Conservation (phyloP, 2,113 vertebrate species). For the Ceuthmochares aereus region DNA sequence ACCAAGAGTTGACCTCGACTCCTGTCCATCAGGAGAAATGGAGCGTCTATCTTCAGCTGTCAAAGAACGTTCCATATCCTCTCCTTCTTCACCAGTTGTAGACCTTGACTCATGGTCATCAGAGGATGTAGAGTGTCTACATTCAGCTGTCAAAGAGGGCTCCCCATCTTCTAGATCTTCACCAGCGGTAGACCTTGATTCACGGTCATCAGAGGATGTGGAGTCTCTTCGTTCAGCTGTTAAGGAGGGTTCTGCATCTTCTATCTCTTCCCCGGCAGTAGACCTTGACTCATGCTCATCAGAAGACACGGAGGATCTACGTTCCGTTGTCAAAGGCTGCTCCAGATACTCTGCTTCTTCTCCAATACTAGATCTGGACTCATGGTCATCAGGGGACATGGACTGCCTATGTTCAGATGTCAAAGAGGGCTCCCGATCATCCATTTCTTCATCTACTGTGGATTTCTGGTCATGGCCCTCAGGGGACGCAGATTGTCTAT, state of each 20-base stretch:
- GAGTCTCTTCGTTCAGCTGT: conserved; percentile 41
- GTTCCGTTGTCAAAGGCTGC: conserved; percentile 67
- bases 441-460: conserved; percentile 22
- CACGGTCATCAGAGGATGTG: conserved; percentile 35
- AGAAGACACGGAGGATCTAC: conserved; percentile 74
- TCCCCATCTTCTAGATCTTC: conserved; percentile 52
- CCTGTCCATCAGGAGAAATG: conserved; percentile 28
- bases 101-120: conserved; percentile 64
- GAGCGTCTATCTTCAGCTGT: background rate
- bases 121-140: conserved; percentile 76
- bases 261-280: conserved; percentile 40
- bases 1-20: conserved; percentile 54
- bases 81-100: conserved; percentile 40
- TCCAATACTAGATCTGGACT: conserved; percentile 61
- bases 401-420: conserved; percentile 70
- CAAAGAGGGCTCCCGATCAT: conserved; percentile 62
- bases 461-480: conserved; percentile 68
- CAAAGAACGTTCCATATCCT: conserved; percentile 45
- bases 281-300: conserved; percentile 69
- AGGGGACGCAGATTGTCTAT: conserved; percentile 69
- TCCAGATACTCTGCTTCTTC: conserved; percentile 57
- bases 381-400: conserved; percentile 43
- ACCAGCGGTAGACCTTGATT: conserved; percentile 52
- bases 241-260: conserved; percentile 59
- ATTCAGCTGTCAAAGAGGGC: conserved; percentile 71